phyloP scores from a whole-genome alignment of 2,888 invertebrate genomes.

The Dorcus hopei region DNA sequence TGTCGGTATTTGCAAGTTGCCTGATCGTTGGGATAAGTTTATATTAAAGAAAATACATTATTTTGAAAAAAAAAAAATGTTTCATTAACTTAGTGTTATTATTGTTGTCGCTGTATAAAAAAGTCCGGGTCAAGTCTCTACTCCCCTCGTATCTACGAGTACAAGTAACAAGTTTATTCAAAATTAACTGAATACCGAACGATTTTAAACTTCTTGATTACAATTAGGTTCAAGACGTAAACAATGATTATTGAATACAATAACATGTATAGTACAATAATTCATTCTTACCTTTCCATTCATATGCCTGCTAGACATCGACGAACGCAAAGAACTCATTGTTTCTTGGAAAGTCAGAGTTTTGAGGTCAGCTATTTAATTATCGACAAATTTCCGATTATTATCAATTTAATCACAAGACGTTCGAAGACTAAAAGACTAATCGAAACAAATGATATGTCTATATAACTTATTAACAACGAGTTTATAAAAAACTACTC shows the following conservation, averaged over 20 bases:
- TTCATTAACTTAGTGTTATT: no score
- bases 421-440: background rate
- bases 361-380: background rate
- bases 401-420: background rate
- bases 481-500: background rate
- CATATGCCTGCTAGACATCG: slow-evolving; percentile 32
- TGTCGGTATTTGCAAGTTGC: no score
- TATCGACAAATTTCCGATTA: background rate
- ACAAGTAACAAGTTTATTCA: no score
- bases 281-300: slow-evolving; percentile 33
- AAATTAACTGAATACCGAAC: no score
- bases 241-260: background rate
- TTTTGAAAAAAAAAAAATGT: no score
- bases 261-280: no score
- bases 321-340: slow-evolving; percentile 26
- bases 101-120: no score
- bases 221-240: background rate
- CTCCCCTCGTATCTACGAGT: no score
- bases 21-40: no score
- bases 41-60: no score
- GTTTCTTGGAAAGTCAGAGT: background rate
- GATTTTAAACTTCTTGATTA: no score
- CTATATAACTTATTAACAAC: background rate
- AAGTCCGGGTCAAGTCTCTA: no score
- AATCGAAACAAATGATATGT: background rate